A percentile compares a stretch with the other conserved stretches of the same genome.
Evolutionary conservation across 2,113 vertebrate species (phyloP).

Genomic region (Burhinus oedicnemus): DNA sequence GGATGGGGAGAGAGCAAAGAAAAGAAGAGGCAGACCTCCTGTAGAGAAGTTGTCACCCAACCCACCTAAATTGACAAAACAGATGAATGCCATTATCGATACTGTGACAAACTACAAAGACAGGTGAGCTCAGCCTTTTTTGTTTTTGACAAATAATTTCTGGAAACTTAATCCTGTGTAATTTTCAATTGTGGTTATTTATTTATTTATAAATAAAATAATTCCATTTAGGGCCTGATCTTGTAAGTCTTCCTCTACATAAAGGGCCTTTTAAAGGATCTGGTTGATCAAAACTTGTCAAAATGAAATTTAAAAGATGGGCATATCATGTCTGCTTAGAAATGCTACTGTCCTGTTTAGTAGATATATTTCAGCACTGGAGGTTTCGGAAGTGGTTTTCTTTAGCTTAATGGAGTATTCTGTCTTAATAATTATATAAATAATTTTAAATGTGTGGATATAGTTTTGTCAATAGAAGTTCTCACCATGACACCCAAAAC

Average conservation of each 20-base stretch:
- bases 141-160: neutral
- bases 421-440: neutral
- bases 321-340: neutral
- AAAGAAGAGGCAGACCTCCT: constrained; percentile 89
- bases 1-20: constrained; percentile 85
- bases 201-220: neutral
- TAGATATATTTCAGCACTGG: neutral
- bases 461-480: neutral
- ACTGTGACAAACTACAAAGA: constrained; percentile 95
- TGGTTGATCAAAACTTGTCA: neutral
- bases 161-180: neutral
- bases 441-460: neutral
- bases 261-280: neutral
- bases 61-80: constrained; percentile 89
- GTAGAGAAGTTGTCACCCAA: constrained; percentile 91
- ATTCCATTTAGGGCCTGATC: neutral
- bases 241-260: neutral
- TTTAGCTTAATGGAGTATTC: neutral
- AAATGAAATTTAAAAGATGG: neutral
- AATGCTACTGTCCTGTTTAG: neutral
- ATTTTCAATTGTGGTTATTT: neutral
- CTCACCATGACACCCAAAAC: neutral
- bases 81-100: constrained; percentile 91
- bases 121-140: constrained; percentile 70
- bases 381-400: neutral